Percentiles rank a stretch among this genome's conserved stretches.
These are phyloP conservation scores for Chionomys nivalis DNA, from an alignment of 2,113 vertebrate species.

Conservation along the genomic window DNA sequence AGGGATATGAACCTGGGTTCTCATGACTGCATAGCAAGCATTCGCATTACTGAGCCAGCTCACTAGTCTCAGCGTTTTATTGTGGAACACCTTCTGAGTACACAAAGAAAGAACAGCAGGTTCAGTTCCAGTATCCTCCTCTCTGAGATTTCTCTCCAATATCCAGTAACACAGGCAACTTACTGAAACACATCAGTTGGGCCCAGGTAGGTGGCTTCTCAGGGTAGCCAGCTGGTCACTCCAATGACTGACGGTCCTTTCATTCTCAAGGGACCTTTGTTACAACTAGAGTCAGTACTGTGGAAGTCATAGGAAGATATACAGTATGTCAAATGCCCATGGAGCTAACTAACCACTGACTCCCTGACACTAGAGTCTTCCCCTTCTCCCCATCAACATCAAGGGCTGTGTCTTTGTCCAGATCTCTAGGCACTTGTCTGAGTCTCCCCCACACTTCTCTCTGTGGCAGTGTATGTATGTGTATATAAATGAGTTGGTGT, in stretches of 20 bases:
- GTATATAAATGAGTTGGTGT: background rate
- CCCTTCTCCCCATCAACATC: rapidly evolving
- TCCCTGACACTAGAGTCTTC: background rate
- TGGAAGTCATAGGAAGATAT: rapidly evolving
- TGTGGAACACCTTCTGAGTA: background rate
- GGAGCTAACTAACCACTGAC: background rate
- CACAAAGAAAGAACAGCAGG: background rate
- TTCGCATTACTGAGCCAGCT: background rate
- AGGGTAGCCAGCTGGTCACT: rapidly evolving
- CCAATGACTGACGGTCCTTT: rapidly evolving
- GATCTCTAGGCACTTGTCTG: background rate
- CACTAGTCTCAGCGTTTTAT: background rate
- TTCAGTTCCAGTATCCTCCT: rapidly evolving
- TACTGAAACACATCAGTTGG: rapidly evolving
- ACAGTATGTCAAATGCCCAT: background rate
- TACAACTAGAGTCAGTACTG: rapidly evolving
- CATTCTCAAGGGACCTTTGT: rapidly evolving
- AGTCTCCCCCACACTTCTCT: background rate
- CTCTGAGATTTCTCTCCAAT: background rate
- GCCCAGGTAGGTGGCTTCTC: background rate
- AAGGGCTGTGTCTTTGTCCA: rapidly evolving
- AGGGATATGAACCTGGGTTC: background rate
- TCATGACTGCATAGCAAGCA: no score
- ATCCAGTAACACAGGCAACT: rapidly evolving
- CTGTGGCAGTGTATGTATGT: background rate